Evolutionary conservation across 1,140 invertebrate species (phyloP), one percentile per base, ranked within the genome.

Genomic region (Habropoda laboriosa): DNA sequence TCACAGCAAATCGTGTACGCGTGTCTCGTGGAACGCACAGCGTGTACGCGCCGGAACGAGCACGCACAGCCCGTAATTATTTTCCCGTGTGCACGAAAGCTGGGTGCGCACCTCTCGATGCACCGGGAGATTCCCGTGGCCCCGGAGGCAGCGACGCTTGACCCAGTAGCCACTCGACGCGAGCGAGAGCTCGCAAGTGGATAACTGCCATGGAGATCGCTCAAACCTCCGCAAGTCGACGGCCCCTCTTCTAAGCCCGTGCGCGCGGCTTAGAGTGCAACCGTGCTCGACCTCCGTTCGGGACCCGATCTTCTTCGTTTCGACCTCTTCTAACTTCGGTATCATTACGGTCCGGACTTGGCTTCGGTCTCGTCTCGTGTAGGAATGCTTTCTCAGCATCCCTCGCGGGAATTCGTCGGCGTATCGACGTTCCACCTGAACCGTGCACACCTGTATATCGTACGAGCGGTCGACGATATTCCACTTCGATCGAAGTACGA

Each of bases 121-220:
- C 67, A 38, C 16, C 51, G 12, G 63, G 66, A 88, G 86, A 86
- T 92, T 91, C 87, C 83, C 88, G 86, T 89, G 88, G 86, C 88
- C 90, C 87, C 89, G 87, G 86, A 82, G 79, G 89, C 85, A 83
- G 70, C 87, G 88, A 86, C 90, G 90, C 82, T 90, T 92, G 91
- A 92, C 91, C 91, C 90, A 92, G 88, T 92, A 90, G 89, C 91
- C 85, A 82, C 88, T 84, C 87, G 83, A 40, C 38, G 71, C 81
- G 42, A 73, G 42, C 60, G 68, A 85, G 80, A 82, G 66, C 80
- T 87, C 85, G 89, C 88, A 90, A 90, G 87, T 89, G 86, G 87
- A 89, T 89, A 90, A 89, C 82, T 87, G 81, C 80, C 87, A 84
- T 68, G 83, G 79, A 81, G 86, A 88, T 87, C 83, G 86, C 61